Evolutionary conservation across 2,888 invertebrate genomes (phyloP).

Genomic region (Eupithecia subumbrata): DNA sequence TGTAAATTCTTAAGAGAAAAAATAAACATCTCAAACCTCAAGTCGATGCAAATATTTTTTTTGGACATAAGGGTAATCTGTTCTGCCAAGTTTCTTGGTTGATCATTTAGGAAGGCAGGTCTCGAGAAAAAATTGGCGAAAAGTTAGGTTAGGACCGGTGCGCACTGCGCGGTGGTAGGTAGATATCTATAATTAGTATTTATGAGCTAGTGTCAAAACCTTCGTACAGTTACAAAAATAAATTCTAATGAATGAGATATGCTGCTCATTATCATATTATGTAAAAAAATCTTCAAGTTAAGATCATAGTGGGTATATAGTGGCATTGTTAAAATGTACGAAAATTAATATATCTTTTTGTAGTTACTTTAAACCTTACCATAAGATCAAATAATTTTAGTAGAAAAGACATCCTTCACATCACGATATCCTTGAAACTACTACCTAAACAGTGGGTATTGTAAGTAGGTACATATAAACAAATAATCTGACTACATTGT

Average conservation of each 20-base stretch:
- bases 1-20: too few relatives aligned
- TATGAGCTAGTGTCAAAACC: neutral
- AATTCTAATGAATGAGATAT: neutral
- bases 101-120: neutral
- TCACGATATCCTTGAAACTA: neutral
- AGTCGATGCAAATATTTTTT: too few relatives aligned
- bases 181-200: neutral
- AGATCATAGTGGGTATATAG: neutral
- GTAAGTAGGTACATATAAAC: neutral
- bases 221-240: neutral
- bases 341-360: neutral
- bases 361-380: neutral
- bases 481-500: conserved; percentile 58
- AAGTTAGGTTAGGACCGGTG: neutral
- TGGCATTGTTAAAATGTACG: neutral
- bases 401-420: neutral
- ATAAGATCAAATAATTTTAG: neutral
- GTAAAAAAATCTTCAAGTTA: too few relatives aligned
- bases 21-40: too few relatives aligned
- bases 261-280: neutral
- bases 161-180: too few relatives aligned
- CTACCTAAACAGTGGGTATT: neutral
- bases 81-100: neutral
- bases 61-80: neutral
- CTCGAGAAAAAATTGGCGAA: neutral